These are phyloP conservation scores for Eriocheir sinensis DNA, from an alignment of 1,140 invertebrate genomes.

Conservation along the genomic window DNA sequence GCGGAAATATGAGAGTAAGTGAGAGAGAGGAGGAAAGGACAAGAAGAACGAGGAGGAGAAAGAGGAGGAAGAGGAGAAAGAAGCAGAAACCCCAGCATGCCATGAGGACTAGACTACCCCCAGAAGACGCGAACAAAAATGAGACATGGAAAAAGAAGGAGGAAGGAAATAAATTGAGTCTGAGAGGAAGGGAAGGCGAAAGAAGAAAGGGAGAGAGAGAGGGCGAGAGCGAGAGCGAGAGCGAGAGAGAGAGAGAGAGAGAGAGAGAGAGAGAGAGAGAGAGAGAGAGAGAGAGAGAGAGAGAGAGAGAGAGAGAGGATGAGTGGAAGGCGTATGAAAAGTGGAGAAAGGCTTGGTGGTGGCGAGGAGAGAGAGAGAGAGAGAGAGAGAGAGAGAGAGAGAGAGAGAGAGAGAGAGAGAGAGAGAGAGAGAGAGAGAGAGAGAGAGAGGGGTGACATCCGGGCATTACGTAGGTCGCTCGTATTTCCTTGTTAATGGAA, in stretches of 20 bases:
- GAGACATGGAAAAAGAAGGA: not conserved
- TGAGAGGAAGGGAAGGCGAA: not conserved
- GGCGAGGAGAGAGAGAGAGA: not conserved
- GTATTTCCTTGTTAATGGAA: slow-evolving; percentile 45
- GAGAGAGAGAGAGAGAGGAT: slow-evolving; percentile 43
- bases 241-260: slow-evolving; percentile 41
- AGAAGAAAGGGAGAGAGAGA: not conserved
- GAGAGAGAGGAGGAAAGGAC: slow-evolving; percentile 10
- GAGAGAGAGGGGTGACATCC: not conserved
- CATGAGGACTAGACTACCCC: not conserved
- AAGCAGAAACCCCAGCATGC: too few relatives aligned
- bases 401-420: not conserved
- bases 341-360: not conserved
- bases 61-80: too few relatives aligned
- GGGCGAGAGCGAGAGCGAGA: slow-evolving; percentile 46
- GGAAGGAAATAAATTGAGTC: not conserved
- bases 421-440: not conserved
- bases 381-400: too few relatives aligned
- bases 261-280: slow-evolving; percentile 45
- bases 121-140: not conserved
- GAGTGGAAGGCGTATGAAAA: too few relatives aligned
- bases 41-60: not conserved
- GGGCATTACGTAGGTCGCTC: not conserved
- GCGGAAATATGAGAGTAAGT: not conserved
- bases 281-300: slow-evolving; percentile 48